Conservation (phyloP, 2,797 vertebrate species). For the Lagocephalus sceleratus region DNA sequence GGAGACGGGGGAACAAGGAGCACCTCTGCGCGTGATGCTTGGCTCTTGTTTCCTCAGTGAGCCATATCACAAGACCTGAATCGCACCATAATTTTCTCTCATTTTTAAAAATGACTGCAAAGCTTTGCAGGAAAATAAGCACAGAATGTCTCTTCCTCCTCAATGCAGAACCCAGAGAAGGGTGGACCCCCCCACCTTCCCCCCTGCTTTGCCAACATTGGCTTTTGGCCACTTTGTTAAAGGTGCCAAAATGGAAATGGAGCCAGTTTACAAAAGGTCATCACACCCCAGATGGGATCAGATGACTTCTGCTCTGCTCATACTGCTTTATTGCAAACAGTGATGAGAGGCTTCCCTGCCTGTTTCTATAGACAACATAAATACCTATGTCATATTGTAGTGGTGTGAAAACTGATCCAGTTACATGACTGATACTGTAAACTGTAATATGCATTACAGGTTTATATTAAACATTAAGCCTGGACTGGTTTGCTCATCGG, state of each 20-base stretch:
- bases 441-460: too few species aligned
- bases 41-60: constrained; percentile 39
- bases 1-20: constrained; percentile 1
- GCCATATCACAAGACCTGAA: constrained; percentile 38
- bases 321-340: constrained; percentile 20
- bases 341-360: constrained; percentile 6
- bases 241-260: constrained; percentile 49
- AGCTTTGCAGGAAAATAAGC: too few species aligned
- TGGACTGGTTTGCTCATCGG: not conserved
- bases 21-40: constrained; percentile 6
- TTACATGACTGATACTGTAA: not conserved
- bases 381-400: not conserved
- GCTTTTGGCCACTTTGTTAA: constrained; percentile 47
- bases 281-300: constrained; percentile 54
- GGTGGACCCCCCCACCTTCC: constrained; percentile 21
- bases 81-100: too few species aligned
- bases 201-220: constrained; percentile 49
- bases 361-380: not conserved
- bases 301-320: constrained; percentile 63
- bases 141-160: constrained; percentile 18
- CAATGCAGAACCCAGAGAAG: constrained; percentile 23
- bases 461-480: not conserved
- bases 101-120: too few species aligned
- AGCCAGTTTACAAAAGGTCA: constrained; percentile 68
- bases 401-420: not conserved